These are phyloP conservation scores for Protosalanx chinensis DNA, from an alignment of 2,797 vertebrate species.

Conservation along the genomic window DNA sequence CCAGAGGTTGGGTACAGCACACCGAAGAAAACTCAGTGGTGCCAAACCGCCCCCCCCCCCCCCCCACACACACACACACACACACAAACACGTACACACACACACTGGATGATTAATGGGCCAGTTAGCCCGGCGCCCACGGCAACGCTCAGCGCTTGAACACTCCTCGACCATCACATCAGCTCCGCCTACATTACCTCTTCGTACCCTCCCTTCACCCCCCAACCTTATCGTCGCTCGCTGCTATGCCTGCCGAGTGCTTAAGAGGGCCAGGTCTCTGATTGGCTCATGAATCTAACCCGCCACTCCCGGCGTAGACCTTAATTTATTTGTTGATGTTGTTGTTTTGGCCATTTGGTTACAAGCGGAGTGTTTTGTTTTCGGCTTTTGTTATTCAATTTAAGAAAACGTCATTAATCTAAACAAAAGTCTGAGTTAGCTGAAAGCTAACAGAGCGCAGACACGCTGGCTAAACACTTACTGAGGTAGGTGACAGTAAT, in stretches of 20 bases:
- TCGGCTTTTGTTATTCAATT: constrained; percentile 1
- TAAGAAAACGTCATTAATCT: background rate
- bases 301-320: constrained; percentile 29
- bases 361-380: background rate
- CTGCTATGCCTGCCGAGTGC: constrained; percentile 23
- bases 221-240: background rate
- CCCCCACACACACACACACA: background rate
- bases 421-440: background rate
- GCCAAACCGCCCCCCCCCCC: background rate
- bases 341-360: background rate
- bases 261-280: constrained; percentile 34
- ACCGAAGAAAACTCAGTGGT: background rate
- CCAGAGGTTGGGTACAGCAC: background rate
- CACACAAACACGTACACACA: background rate
- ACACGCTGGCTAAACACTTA: background rate
- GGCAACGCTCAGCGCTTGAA: constrained; percentile 10
- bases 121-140: constrained; percentile 43
- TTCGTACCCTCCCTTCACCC: background rate
- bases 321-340: constrained; percentile 40
- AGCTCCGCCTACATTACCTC: background rate
- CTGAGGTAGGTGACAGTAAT: background rate
- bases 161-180: constrained; percentile 6
- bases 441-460: background rate
- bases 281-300: constrained; percentile 48
- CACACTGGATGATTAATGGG: constrained; percentile 50